These are phyloP conservation scores for Berghia stephanieae DNA, from an alignment of 1,140 invertebrate species.

Conservation along the genomic window DNA sequence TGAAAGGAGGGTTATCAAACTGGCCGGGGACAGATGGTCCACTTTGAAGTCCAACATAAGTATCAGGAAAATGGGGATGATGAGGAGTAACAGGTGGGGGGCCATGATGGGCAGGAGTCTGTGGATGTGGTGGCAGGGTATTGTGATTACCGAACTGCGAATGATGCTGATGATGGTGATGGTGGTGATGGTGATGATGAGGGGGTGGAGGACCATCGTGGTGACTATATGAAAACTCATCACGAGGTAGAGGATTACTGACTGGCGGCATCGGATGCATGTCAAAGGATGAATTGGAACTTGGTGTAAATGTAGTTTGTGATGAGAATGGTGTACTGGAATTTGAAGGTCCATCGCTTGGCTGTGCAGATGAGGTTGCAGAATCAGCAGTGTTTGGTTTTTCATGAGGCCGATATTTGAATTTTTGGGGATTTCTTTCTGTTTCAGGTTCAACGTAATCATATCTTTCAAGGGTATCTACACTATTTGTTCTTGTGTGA, in stretches of 20 bases:
- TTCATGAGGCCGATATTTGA: too few species aligned
- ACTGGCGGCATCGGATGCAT: too few species aligned
- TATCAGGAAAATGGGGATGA: constrained; percentile 28
- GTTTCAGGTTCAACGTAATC: constrained; percentile 31
- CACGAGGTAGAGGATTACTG: too few species aligned
- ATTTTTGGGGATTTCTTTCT: constrained; percentile 13
- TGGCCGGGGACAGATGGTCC: too few species aligned
- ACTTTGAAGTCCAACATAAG: background rate
- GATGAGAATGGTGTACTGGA: constrained; percentile 19
- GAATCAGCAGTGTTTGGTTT: too few species aligned
- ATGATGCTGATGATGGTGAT: constrained; percentile 13
- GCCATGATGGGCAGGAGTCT: constrained; percentile 30
- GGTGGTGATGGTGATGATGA: constrained; percentile 32
- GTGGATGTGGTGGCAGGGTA: constrained; percentile 27
- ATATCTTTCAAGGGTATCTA: constrained; percentile 29
- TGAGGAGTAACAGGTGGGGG: constrained; percentile 29
- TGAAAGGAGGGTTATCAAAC: too few species aligned
- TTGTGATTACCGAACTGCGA: background rate
- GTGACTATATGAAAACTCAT: too few species aligned
- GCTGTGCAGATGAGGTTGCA: too few species aligned
- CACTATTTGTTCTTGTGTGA: constrained; percentile 15
- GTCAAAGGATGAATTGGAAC: constrained; percentile 21
- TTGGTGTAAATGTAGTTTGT: constrained; percentile 16
- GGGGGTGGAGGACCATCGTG: constrained; percentile 19
- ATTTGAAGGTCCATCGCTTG: too few species aligned